These are phyloP conservation scores for Drosophila watanabei DNA, from an alignment of 1,140 invertebrate species.

Conservation along the genomic window DNA sequence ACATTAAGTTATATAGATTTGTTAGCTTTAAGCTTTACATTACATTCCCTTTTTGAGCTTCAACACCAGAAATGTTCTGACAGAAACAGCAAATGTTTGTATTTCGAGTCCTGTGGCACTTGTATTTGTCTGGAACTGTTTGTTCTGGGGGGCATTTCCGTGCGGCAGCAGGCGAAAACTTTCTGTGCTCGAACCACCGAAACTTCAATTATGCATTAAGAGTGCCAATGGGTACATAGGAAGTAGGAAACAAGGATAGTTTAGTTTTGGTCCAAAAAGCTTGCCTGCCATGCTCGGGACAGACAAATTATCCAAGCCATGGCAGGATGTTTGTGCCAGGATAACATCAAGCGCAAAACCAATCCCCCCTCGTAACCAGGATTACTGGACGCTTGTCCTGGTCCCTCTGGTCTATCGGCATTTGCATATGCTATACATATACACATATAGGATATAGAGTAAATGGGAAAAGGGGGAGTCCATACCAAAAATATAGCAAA, in stretches of 20 bases:
- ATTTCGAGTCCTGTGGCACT: slow-evolving; percentile 1
- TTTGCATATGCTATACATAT: slow-evolving; percentile 10
- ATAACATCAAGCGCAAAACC: slow-evolving; percentile 14
- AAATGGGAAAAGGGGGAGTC: background rate
- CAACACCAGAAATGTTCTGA: slow-evolving; percentile 4
- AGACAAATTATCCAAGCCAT: slow-evolving; percentile 13
- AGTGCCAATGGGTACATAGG: slow-evolving; percentile 9
- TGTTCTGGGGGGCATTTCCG: slow-evolving; percentile 1
- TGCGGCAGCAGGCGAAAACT: slow-evolving; percentile 15
- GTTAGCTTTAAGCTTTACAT: background rate
- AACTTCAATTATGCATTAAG: slow-evolving; percentile 58
- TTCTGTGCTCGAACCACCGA: slow-evolving; percentile 12
- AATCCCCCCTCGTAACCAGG: slow-evolving; percentile 5
- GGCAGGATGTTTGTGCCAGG: slow-evolving; percentile 14
- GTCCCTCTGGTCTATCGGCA: background rate
- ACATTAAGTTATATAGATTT: background rate
- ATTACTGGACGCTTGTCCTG: slow-evolving; percentile 7
- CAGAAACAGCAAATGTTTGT: slow-evolving; percentile 5
- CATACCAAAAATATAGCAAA: slow-evolving; percentile 13
- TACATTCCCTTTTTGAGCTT: background rate
- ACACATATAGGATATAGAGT: background rate
- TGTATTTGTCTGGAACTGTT: slow-evolving; percentile 25
- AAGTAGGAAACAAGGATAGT: background rate
- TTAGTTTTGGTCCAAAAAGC: slow-evolving; percentile 14
- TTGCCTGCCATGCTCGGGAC: background rate